A percentile compares a stretch with the other conserved stretches of the same genome.
Evolutionary conservation across 2,113 vertebrate species (phyloP).

Genomic region (Cynoglossus semilaevis): DNA sequence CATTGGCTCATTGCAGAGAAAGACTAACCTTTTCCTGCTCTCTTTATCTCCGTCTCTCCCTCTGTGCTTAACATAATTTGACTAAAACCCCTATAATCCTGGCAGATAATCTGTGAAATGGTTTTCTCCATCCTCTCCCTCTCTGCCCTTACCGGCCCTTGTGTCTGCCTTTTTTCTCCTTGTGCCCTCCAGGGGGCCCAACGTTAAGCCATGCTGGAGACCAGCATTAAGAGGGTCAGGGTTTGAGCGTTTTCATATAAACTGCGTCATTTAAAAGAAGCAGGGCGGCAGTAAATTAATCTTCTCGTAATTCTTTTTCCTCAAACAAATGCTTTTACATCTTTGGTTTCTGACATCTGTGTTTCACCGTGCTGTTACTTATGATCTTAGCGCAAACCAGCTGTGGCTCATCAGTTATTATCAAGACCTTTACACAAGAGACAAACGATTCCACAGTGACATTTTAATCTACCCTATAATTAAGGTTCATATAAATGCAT

Average conservation of each 20-base stretch:
- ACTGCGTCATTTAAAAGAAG: constrained; percentile 71
- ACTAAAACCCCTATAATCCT: constrained; percentile 80
- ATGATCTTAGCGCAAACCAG: constrained; percentile 16
- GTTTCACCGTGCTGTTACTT: constrained; percentile 35
- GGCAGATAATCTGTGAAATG: constrained; percentile 80
- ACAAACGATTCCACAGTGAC: too few relatives aligned
- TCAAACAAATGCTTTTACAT: constrained; percentile 71
- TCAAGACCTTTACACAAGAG: too few relatives aligned
- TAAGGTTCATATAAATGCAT: too few relatives aligned
- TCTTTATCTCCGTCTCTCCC: constrained; percentile 75
- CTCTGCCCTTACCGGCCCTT: constrained; percentile 65
- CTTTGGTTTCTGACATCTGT: constrained; percentile 52
- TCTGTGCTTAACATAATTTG: constrained; percentile 79
- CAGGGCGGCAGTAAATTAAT: constrained; percentile 72
- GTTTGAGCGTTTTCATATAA: constrained; percentile 53
- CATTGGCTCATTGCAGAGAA: constrained; percentile 77
- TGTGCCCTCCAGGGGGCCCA: constrained; percentile 44
- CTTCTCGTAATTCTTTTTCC: constrained; percentile 56
- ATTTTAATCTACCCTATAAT: too few relatives aligned
- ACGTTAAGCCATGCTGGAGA: constrained; percentile 48
- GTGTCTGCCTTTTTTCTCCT: constrained; percentile 68
- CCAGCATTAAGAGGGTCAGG: constrained; percentile 61
- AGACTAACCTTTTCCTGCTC: constrained; percentile 72
- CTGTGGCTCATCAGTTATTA: constrained; percentile 22
- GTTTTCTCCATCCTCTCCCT: constrained; percentile 70